Evolutionary conservation across 2,113 vertebrate species (phyloP), one percentile per base, ranked within the genome.

Genomic region (Elaphurus davidianus): DNA sequence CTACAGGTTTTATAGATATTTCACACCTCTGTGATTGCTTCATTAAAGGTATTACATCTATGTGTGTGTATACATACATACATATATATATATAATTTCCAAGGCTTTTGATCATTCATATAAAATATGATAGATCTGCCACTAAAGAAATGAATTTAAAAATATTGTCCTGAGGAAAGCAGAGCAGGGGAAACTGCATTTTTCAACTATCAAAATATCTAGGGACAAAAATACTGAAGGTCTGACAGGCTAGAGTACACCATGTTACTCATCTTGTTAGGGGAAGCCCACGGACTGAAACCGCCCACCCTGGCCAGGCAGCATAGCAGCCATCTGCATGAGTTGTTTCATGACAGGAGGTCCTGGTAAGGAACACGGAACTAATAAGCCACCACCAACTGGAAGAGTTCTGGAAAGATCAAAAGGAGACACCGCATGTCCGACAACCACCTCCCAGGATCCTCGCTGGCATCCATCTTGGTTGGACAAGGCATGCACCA

Each of bases 21-120:
- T 98, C 94, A 90, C 90, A 95, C 60, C 97, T 91, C 83, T 97
- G 89, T 60, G 87, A 59, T 43, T 40, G 40, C 27, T 76, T 95
- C 92, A 91, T 97, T 95, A 94, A 82, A 97, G 33, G 60, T 87
- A 95, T 93, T 88, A 96, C 23, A 50, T 8, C 82, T 55, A 97
- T 89, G 12, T 43, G 15, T 7, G 4, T 87, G 1, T 30, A 12
- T 43, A 47, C 23, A 21, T 45, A 3, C 2, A 50, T 0, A 50
- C 12, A 50, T 7, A 17, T 3, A 40, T 78, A 33, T 28, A 33
- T 54, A 83, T 15, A 95, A 87, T 6, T 95, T 86, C 64, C 64
- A 97, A 94, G 87, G 62, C 21, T 40, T 97, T 82, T 97, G 79
- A 96, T 97, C 90, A 90, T 97, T 97, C 59, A 84, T 64, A 54